Base-by-base conservation (phyloP, 2,888 invertebrate genomes). In the Epinotia brunnichana region DNA sequence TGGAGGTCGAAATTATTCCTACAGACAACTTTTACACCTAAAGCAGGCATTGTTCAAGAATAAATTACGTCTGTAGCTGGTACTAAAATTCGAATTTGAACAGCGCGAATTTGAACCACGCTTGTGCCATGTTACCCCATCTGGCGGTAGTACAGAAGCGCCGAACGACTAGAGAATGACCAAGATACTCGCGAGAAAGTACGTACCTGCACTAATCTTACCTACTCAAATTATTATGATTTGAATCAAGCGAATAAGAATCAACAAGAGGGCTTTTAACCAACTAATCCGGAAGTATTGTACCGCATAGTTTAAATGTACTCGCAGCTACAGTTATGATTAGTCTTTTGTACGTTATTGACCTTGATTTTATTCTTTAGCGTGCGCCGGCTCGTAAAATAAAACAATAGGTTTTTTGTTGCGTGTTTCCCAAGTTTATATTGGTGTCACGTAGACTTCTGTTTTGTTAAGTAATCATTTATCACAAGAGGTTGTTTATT, bases 331-430 rank as follows among this genome's bases (percentile, higher is more conserved):
- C 63, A 59, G 63, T 73, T 69, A 73, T 57, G 61, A 73, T 67
- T 67, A 69, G 41, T 63, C 63, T 69, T 68, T 73, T 69, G 73
- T 73, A 69, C 69, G 68, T 41, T 63, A 63, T 73, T 73, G 69
- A 73, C 73, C 73, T 73, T 73, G 73, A 69, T 73, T 69, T 19
- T 62, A 62, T 73, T 73, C 68, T 73, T n/a, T 73, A 63, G 69
- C 73, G 73, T 73, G 73, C 68, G 73, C 57, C 57, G 62, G 24
- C 21, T 59, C 57, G 63, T 73, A 73, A 73, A 69, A 73, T 63
- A 69, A 73, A 73, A 73, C 69, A 73, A 73, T 73, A 73, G 73
- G 57, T 73, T 73, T 61, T 72, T 73, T 73, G 73, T 73, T 73
- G 69, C 73, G 73, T 73, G 73, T 73, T 73, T 69, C 69, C 69